Evolutionary conservation across 92 coral and sea anemone genomes (phyloP).

Genomic region (Zoanthus solanderi): DNA sequence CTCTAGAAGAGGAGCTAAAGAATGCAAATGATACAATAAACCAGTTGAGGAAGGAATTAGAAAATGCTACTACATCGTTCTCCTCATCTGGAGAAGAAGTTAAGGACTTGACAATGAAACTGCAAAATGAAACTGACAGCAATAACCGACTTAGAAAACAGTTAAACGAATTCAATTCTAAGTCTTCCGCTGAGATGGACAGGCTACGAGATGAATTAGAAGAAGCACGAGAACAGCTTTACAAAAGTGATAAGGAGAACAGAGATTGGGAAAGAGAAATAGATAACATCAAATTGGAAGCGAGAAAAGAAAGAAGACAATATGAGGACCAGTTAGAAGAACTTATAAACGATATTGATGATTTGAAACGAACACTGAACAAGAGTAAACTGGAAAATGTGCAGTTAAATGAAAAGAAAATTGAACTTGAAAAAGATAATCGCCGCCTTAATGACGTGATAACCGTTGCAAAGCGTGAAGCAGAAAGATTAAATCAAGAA

Average conservation of each 20-base stretch:
- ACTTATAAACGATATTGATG: constrained; percentile 70
- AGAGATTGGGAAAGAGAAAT: constrained; percentile 57
- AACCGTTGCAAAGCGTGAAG: constrained; percentile 13
- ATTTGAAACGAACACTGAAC: constrained; percentile 54
- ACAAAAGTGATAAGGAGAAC: constrained; percentile 62
- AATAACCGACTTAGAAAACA: constrained; percentile 53
- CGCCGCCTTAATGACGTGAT: constrained; percentile 19
- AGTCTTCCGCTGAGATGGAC: constrained; percentile 46
- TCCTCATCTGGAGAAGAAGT: constrained; percentile 46
- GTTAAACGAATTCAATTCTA: constrained; percentile 43
- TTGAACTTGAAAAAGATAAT: background rate
- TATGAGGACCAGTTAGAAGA: constrained; percentile 70
- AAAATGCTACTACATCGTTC: constrained; percentile 13
- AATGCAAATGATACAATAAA: constrained; percentile 37
- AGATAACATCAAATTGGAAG: constrained; percentile 61
- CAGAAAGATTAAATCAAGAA: constrained; percentile 10
- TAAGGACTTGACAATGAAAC: constrained; percentile 42
- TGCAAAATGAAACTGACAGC: constrained; percentile 53
- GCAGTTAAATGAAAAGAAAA: constrained; percentile 16
- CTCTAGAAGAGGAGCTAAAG: constrained; percentile 58
- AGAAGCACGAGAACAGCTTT: constrained; percentile 63
- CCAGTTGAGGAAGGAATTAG: constrained; percentile 41
- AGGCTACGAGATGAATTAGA: constrained; percentile 69
- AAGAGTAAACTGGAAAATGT: constrained; percentile 19
- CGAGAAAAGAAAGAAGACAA: constrained; percentile 67